Conservation (phyloP, 2,888 invertebrate species). For the Abrostola triplasia region DNA sequence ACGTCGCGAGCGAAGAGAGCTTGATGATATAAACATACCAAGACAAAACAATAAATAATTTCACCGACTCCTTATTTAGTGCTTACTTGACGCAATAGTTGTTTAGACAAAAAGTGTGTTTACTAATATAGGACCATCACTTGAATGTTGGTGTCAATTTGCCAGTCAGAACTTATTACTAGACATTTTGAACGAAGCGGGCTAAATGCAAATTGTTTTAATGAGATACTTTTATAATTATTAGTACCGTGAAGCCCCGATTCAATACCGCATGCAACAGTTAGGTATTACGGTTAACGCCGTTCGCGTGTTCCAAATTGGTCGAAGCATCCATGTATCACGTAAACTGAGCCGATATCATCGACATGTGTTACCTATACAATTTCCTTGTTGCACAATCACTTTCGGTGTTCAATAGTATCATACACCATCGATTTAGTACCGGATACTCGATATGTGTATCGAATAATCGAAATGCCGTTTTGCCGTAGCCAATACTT, state of each 20-base stretch:
- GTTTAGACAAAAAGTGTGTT: too few relatives aligned
- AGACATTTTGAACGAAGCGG: neutral
- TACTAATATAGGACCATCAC: too few relatives aligned
- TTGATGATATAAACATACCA: conserved; percentile 29
- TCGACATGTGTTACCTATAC: conserved; percentile 39
- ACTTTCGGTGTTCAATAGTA: conserved; percentile 55
- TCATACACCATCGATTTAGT: conserved; percentile 42
- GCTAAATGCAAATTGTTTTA: conserved; percentile 49
- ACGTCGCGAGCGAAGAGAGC: conserved; percentile 26
- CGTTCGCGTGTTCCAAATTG: conserved; percentile 70
- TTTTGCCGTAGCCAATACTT: neutral
- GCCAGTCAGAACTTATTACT: neutral
- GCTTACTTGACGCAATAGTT: too few relatives aligned
- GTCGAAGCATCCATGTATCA: conserved; percentile 60
- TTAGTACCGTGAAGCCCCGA: conserved; percentile 64
- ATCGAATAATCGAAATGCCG: conserved; percentile 14
- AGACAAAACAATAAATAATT: conserved; percentile 37
- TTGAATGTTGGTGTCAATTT: too few relatives aligned
- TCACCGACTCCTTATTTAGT: conserved; percentile 7
- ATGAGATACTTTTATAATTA: conserved; percentile 51
- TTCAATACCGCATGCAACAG: conserved; percentile 71
- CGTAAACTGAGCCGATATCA: conserved; percentile 47
- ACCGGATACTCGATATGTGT: conserved; percentile 12
- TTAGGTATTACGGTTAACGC: conserved; percentile 75
- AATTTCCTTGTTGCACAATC: conserved; percentile 66